Evolutionary conservation across 2,888 invertebrate species (phyloP), one percentile per base, ranked within the genome.

Genomic region (Volucella inflata): DNA sequence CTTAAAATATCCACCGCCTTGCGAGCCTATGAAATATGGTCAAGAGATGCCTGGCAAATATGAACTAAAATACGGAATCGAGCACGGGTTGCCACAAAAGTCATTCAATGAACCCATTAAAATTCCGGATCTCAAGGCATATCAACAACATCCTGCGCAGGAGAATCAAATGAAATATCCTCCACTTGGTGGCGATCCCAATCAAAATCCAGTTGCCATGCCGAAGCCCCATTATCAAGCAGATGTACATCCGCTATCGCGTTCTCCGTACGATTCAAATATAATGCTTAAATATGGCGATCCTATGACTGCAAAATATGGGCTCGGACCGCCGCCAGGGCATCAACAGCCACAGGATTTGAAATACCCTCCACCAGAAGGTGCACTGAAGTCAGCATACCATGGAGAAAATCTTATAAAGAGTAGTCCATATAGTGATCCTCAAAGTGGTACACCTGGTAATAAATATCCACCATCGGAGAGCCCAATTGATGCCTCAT

Each of bases 1-100:
- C 64, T 88, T 92, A 92, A 94, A 93, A 89, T 94, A 89, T 93
- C 94, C 90, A 16, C 90, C 91, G 10, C 90, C 91, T 4, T 84
- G 91, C 57, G 92, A 91, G 64, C 88, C 90, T 2, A 88, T 91
- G 38, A 91, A 91, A 70, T 91, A 92, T 68, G 90, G 90, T 42
- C 92, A 92, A 75, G 92, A 91, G 74, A 90, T 91, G 88, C 91
- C 90, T 6, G 90, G 89, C 44, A 92, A 92, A 79, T 92, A 91
- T 81, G 92, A 92, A 65, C 91, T 92, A 88, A 92, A 92, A 87
- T 92, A 91, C 62, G 89, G 91, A 88, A 90, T 92, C 67, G 91
- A 92, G 51, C 90, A 90, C 21, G 90, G 88, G 42, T 88, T 89
- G 8, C 88, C 89, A 11, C 83, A 85, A 10, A 79, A 87, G 55